These are phyloP conservation scores for Ariolimax columbianus DNA, from an alignment of 2,888 invertebrate genomes.

Conservation along the genomic window DNA sequence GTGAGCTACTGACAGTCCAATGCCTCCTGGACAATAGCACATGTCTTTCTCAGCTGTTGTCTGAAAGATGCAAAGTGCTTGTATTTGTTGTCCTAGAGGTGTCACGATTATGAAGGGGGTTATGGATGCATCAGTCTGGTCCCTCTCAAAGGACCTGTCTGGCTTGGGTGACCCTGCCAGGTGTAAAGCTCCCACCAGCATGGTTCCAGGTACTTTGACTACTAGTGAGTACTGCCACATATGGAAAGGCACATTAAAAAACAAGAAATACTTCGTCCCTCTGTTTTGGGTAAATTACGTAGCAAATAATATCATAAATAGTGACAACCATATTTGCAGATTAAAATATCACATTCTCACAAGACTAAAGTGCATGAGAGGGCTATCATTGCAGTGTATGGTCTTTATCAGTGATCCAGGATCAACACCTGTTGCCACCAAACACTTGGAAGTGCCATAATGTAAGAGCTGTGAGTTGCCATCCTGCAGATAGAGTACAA, in stretches of 20 bases:
- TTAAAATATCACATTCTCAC: neutral
- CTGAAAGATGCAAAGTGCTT: too few relatives aligned
- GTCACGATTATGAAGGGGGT: too few relatives aligned
- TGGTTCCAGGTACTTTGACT: too few relatives aligned
- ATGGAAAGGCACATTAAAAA: neutral
- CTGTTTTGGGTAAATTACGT: neutral
- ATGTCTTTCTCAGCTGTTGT: too few relatives aligned
- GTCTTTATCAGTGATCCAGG: constrained; percentile 63
- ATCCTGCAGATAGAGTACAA: neutral
- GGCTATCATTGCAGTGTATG: constrained; percentile 64
- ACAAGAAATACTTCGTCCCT: neutral
- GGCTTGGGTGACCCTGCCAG: too few relatives aligned
- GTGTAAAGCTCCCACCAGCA: too few relatives aligned
- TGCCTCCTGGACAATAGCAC: too few relatives aligned
- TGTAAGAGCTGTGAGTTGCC: constrained; percentile 1
- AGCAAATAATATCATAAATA: neutral
- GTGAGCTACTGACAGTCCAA: too few relatives aligned
- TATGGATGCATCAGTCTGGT: too few relatives aligned
- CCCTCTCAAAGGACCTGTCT: too few relatives aligned
- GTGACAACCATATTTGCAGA: neutral
- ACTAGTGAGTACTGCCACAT: too few relatives aligned
- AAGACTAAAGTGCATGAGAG: constrained; percentile 60
- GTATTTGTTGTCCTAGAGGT: too few relatives aligned
- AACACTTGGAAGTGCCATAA: constrained; percentile 70
- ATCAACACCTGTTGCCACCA: constrained; percentile 58